Base-by-base conservation (phyloP, 1,140 invertebrate genomes). In the Drosophila ironensis region DNA sequence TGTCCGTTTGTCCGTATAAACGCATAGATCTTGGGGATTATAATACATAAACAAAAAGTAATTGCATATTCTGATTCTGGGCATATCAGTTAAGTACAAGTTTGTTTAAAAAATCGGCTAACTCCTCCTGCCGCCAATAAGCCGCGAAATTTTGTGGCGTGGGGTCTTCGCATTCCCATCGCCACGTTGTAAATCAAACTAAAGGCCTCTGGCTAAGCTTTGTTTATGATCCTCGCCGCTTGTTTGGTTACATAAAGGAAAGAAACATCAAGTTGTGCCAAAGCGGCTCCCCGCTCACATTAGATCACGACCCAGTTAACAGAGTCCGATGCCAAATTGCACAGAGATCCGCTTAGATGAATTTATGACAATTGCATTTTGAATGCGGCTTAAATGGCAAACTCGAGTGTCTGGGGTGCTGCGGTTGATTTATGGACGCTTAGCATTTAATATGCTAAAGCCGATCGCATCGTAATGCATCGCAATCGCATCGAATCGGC, bases 301-400 rank as follows among this genome's bases (percentile, higher is more conserved):
- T 70, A 41, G 68, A 78, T 78, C 76, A 81, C 76, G 76, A 80
- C 50, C 71, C 53, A 80, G 71, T 80, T 78, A 47, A 38, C 35
- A 40, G 35, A 50, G 53, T 19, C 35, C 22, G 46, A 41, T 45
- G 41, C 47, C 63, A 61, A 56, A 57, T 37, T 57, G 20, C 54
- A n/a, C n/a, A 50, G 45, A 46, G 42, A 52, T 51, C 57, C 44
- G 20, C 38, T 37, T 37, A 48, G 37, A 41, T 72, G 51, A 28
- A 70, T 80, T 73, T 81, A 81, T 81, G 76, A 59, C 76, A 75
- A 81, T 72, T 71, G 71, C 59, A 80, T 72, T 61, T 81, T 50
- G 52, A 51, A 37, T 63, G 53, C 44, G 53, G 40, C 40, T 57
- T 80, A 81, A 81, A 81, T 81, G 76, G 67, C 76, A 81, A 81